Conservation (phyloP, 1,140 invertebrate genomes). For the Heliconius himera region DNA sequence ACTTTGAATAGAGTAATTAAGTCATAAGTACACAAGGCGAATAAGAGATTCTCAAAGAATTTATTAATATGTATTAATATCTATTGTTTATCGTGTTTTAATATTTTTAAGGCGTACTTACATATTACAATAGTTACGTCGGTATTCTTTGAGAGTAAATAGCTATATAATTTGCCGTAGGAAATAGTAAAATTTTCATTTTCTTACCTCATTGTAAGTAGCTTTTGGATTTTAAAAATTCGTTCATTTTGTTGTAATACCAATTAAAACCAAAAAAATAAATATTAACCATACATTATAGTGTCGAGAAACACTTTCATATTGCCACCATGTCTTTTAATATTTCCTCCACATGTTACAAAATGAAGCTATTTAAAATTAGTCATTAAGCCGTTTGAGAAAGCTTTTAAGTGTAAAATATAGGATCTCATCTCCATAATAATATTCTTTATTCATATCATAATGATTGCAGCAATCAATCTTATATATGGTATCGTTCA, state of each 20-base stretch:
- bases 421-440: conserved; percentile 26
- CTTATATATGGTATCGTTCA: conserved; percentile 53
- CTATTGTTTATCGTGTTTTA: conserved; percentile 29
- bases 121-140: conserved; percentile 4
- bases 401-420: conserved; percentile 35
- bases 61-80: conserved; percentile 50
- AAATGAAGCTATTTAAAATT: not conserved
- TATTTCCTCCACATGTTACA: not conserved
- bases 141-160: not conserved
- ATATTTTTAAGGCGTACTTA: conserved; percentile 25
- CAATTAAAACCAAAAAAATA: not conserved
- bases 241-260: not conserved
- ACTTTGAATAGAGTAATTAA: conserved; percentile 78
- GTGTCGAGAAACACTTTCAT: not conserved
- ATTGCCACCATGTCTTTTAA: not conserved
- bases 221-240: not conserved
- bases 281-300: not conserved
- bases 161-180: not conserved
- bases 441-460: conserved; percentile 42
- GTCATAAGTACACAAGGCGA: conserved; percentile 65
- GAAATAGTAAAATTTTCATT: not conserved
- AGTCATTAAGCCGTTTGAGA: conserved; percentile 14
- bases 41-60: conserved; percentile 56
- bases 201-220: not conserved
- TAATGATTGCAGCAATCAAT: conserved; percentile 53